Base-by-base conservation (phyloP, 2,888 invertebrate genomes). In the Cancer borealis region DNA sequence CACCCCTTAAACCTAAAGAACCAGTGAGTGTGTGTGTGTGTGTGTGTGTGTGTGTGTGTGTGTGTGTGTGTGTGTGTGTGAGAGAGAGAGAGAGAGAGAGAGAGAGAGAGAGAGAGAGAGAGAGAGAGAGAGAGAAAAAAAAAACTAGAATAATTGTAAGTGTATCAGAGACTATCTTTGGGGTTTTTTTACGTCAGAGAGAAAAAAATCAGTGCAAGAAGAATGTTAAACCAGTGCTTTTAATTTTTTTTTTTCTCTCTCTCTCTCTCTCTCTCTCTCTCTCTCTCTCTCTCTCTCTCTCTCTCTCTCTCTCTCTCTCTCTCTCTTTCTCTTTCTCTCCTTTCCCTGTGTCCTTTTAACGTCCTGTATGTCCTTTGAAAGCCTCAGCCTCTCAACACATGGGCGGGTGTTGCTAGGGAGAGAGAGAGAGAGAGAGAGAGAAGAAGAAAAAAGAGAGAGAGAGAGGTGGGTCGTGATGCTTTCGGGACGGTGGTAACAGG, bases 281-380 rank as follows among this genome's bases (percentile, higher is more conserved):
- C 87, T 91, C 91, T 91, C 91, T 91, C 60, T 91, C 91, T 60
- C 30, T 60, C 88, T 60, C 39, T 92, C 88, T 39, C 92, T 88
- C 66, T 92, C 89, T 54, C 88, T 66, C 45, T 92, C 92, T 91
- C 66, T 91, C 91, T 91, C 91, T 91, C 91, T 91, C 91, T 91
- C 91, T 91, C 91, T 91, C 66, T 91, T 73, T 91, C 60, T 91
- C 91, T 91, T 73, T 91, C 54, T 54, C 54, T 54, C 54, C 17
- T 17, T 14, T 17, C 54, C 3, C 21, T 21, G 60, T 60, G 60
- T 60, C 60, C 60, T 60, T 21, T 60, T 21, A 60, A 5, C 54
- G 49, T 60, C 54, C 91, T 45, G 14, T 39, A 10, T 39, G 21
- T 47, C 12, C 45, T 17, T 30, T 26, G 10, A 21, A 88, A 26